These are phyloP conservation scores for Aethina tumida DNA, from an alignment of 1,140 invertebrate species.

Conservation along the genomic window DNA sequence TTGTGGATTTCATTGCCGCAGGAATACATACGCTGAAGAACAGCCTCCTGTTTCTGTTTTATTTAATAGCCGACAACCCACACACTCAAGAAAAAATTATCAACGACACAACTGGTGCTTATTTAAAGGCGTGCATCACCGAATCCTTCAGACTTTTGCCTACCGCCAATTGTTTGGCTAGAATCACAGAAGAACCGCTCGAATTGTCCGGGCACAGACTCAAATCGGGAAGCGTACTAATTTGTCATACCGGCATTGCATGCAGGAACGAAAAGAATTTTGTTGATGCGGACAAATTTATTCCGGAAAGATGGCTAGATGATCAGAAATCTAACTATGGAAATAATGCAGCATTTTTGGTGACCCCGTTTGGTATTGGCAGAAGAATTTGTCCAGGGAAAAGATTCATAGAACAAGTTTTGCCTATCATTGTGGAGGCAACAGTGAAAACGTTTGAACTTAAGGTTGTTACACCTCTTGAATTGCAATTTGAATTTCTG, in stretches of 20 bases:
- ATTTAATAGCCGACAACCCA: constrained; percentile 60
- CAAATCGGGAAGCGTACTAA: constrained; percentile 72
- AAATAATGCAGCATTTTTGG: constrained; percentile 45
- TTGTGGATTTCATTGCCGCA: constrained; percentile 78
- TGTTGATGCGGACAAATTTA: constrained; percentile 58
- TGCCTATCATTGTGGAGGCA: constrained; percentile 66
- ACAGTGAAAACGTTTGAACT: constrained; percentile 60
- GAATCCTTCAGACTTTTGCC: constrained; percentile 79
- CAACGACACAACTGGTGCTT: constrained; percentile 55
- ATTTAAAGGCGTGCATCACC: constrained; percentile 72
- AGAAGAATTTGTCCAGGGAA: constrained; percentile 72
- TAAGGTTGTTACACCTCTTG: constrained; percentile 52
- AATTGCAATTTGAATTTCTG: constrained; percentile 68
- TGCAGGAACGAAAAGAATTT: constrained; percentile 72
- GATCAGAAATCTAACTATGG: constrained; percentile 35
- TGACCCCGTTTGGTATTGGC: constrained; percentile 83
- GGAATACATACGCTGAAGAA: constrained; percentile 80
- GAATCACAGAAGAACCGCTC: constrained; percentile 68
- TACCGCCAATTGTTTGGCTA: constrained; percentile 70
- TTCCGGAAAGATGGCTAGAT: constrained; percentile 74
- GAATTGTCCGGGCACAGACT: constrained; percentile 65
- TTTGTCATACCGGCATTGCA: constrained; percentile 76
- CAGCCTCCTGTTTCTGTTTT: constrained; percentile 66
- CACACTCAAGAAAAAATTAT: constrained; percentile 62
- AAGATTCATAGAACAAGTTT: constrained; percentile 66